A percentile compares a stretch with the other conserved stretches of the same genome.
Evolutionary conservation across 2,113 vertebrate species (phyloP).

Genomic region (Syngnathus typhle): DNA sequence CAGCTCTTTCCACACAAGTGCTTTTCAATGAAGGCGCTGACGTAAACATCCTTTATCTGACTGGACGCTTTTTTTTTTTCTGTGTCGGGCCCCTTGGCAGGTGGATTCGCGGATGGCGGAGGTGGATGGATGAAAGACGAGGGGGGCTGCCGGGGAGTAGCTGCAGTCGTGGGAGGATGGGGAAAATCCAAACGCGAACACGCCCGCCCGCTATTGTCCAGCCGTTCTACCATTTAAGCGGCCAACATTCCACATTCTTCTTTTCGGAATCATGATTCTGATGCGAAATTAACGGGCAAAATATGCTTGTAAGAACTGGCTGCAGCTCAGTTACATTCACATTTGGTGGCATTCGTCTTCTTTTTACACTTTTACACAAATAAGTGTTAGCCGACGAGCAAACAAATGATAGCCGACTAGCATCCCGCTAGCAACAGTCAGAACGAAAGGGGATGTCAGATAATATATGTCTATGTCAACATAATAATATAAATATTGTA

Average conservation of each 20-base stretch:
- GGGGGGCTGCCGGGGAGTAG: background rate
- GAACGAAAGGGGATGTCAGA: too few relatives aligned
- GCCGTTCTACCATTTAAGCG: background rate
- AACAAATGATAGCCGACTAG: too few relatives aligned
- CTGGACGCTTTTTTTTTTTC: slow-evolving; percentile 10
- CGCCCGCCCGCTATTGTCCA: slow-evolving; percentile 17
- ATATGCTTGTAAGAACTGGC: background rate
- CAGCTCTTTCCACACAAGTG: slow-evolving; percentile 44
- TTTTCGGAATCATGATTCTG: background rate
- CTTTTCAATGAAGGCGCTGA: slow-evolving; percentile 49
- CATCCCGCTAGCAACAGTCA: too few relatives aligned
- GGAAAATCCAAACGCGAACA: slow-evolving; percentile 12
- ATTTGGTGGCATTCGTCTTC: too few relatives aligned
- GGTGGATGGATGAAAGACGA: background rate
- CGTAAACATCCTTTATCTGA: slow-evolving; percentile 36
- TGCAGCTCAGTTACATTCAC: too few relatives aligned
- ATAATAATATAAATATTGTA: too few relatives aligned
- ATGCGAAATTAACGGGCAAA: background rate
- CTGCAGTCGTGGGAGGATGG: slow-evolving; percentile 6
- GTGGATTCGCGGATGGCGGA: slow-evolving; percentile 26
- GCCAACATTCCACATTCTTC: background rate
- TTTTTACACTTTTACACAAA: too few relatives aligned
- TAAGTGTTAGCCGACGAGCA: too few relatives aligned
- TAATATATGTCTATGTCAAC: too few relatives aligned
- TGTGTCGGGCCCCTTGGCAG: slow-evolving; percentile 23